Conservation (phyloP, 2,113 vertebrate species). For the Marcusenius ussheri region DNA sequence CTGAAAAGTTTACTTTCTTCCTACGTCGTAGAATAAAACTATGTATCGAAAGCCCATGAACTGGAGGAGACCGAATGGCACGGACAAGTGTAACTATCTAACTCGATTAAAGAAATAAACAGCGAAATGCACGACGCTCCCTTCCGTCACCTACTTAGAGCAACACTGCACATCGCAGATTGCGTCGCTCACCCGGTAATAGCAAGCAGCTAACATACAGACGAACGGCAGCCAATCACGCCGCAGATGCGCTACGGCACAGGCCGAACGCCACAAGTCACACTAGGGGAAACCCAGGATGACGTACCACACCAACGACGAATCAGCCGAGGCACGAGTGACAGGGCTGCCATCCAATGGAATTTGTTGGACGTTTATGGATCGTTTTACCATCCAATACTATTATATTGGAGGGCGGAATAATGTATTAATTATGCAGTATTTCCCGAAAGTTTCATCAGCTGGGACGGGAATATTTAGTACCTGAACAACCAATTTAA, state of each 20-base stretch:
- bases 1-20: not conserved
- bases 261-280: conserved; percentile 25
- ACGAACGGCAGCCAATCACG: not conserved
- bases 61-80: not conserved
- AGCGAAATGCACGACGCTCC: not conserved
- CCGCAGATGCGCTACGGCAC: not conserved
- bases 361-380: not conserved
- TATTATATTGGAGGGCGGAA: not conserved
- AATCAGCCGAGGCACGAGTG: conserved; percentile 41
- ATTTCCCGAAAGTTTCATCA: conserved; percentile 47
- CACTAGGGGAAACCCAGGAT: conserved; percentile 42
- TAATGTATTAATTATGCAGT: conserved; percentile 15
- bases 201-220: not conserved
- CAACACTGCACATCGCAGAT: not conserved
- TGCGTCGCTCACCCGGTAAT: not conserved
- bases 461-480: not conserved
- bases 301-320: conserved; percentile 35
- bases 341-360: conserved; percentile 36
- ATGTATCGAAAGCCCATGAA: not conserved
- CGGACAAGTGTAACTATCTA: not conserved
- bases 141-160: not conserved
- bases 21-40: not conserved
- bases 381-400: conserved; percentile 36
- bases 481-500: not conserved
- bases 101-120: not conserved